Conservation (phyloP, 92 coral and sea anemone species). For the Pocillopora grandis region DNA sequence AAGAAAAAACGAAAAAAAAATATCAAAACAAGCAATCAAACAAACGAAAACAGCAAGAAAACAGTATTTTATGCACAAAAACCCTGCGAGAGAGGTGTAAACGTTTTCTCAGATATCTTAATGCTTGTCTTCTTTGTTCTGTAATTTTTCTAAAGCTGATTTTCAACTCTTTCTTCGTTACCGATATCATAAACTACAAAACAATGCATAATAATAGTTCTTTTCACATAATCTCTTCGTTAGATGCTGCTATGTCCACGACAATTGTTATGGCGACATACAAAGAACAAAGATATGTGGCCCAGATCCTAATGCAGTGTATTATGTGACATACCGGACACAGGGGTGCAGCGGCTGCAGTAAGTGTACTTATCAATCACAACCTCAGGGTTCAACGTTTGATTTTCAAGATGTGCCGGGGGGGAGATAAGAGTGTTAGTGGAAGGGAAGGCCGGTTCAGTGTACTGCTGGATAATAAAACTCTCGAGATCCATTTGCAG, state of each 20-base stretch:
- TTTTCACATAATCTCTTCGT: not conserved
- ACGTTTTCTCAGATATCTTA: too few species aligned
- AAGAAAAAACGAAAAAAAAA: too few species aligned
- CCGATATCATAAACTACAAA: not conserved
- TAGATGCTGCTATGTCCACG: slow-evolving; percentile 61
- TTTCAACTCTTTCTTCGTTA: not conserved
- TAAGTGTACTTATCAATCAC: not conserved
- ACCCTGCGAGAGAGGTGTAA: too few species aligned
- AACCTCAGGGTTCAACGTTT: not conserved
- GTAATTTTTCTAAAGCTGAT: not conserved
- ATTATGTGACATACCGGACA: not conserved
- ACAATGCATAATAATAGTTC: not conserved
- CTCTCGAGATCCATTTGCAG: not conserved
- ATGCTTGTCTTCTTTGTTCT: too few species aligned
- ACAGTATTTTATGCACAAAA: too few species aligned
- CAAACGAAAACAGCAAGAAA: too few species aligned
- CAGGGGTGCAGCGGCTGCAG: slow-evolving; percentile 8
- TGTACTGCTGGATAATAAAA: not conserved
- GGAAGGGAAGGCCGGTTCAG: too few species aligned
- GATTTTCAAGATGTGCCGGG: too few species aligned
- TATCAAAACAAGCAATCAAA: too few species aligned
- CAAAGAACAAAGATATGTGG: slow-evolving; percentile 37
- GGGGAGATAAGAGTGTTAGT: too few species aligned
- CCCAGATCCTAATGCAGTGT: not conserved
- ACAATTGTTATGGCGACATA: slow-evolving; percentile 55